Base-by-base conservation (phyloP, 2,888 invertebrate species). In the Cataglyphis rosenhaueri region DNA sequence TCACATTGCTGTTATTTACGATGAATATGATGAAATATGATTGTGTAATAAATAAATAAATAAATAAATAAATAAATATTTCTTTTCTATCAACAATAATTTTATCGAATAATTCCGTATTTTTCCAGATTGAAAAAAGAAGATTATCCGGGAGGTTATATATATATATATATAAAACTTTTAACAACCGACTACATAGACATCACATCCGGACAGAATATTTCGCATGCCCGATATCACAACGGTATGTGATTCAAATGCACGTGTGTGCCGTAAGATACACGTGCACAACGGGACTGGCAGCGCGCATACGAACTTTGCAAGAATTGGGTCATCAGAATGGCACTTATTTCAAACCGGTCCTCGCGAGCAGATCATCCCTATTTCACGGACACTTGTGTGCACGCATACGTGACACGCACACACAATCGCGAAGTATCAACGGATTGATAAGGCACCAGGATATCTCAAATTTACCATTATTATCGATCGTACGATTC, bases 291-390 rank as follows among this genome's bases (percentile, higher is more conserved):
- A 55, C 55, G 25, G 21, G 68, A 59, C 70, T 21, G 38, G 35
- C 18, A 35, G 21, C 48, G 41, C 18, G n/a, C n/a, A n/a, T n/a
- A 52, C 78, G 59, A 8, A 52, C 48, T 8, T 1, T 62, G 48
- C 74, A 83, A 18, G 75, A 87, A 87, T 76, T 83, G 81, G 83
- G 81, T 85, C 85, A 81, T 35, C 32, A 64, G 79, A 88, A 84
- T 83, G 75, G 78, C 70, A 74, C 55, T 66, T 81, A 65, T 84
- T 85, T 81, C 66, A 68, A 86, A 82, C 83, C 82, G 82, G 85
- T 85, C 83, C 68, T 55, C 57, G 55, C 35, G 59, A 64, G 48
- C 68, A 75, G 66, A 84, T 84, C 86, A 81, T 52, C 65, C 81
- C 84, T 84, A 85, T 88, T 88, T 87, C 84, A 83, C 81, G 79